Evolutionary conservation across 2,797 vertebrate species (phyloP), one percentile per base, ranked within the genome.

Genomic region (Atherinosoma microstoma): DNA sequence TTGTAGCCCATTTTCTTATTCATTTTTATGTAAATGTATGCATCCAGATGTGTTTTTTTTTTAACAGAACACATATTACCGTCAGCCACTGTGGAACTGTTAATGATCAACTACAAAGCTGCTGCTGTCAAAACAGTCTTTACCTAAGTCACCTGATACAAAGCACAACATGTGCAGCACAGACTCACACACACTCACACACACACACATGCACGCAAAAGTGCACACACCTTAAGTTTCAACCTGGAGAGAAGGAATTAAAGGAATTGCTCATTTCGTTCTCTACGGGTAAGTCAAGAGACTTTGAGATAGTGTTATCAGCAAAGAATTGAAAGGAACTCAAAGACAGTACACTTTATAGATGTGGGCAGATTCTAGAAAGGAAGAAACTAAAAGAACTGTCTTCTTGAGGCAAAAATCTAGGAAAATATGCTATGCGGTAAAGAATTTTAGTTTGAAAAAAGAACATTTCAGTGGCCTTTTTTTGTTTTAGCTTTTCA

Each of bases 81-180:
- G 3, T 22, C 49, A 53, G 18, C 32, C 27, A 51, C 71, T 70
- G 67, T 34, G 53, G n/a, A 67, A 30, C 70, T 49, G 86, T 93
- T 90, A 91, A 92, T 92, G 49, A 90, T 91, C 81, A 85, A 85
- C 91, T 76, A 85, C 74, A 75, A 74, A 76, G 74, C 75, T 77
- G 57, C 78, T 84, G 75, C 72, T 81, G 70, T 86, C 76, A 75
- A 64, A 74, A 70, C 71, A 73, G 67, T 82, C 71, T 81, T 85
- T 85, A 69, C 71, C 67, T 40, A 65, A 63, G 78, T 90, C 88
- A 86, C 78, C 84, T 88, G 87, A 87, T 77, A 62, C 72, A 63
- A 56, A 76, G 66, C 69, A 54, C 70, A 77, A 63, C 24, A 27
- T 27, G 24, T 32, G 30, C 30, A 32, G 30, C 6, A 32, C 30